Base-by-base conservation (phyloP, 2,888 invertebrate species). In the Blastobasis lacticolella region DNA sequence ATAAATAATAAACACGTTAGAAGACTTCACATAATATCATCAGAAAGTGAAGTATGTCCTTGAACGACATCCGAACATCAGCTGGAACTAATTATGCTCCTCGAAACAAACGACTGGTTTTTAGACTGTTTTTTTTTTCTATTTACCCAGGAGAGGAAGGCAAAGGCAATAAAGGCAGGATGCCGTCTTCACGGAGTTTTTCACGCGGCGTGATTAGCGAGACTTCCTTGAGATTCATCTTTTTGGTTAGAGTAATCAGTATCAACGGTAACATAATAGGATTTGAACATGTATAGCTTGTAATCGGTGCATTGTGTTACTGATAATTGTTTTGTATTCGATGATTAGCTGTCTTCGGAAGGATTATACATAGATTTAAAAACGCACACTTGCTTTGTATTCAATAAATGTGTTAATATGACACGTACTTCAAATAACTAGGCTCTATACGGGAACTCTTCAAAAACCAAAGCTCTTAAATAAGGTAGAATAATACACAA, bases 51-150 rank as follows among this genome's bases (percentile, higher is more conserved):
- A 72, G 74, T 71, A 62, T 64, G 82, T 71, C 85, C 87, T 86
- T 86, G 85, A 76, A 83, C 79, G 81, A 82, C 81, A 86, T 86
- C 85, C 83, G 81, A 23, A 73, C 71, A 73, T 75, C 77, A 76
- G 74, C 77, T 81, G 84, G 78, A 85, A 84, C 83, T 74, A 82
- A 87, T 87, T 74, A 73, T 66, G 63, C 70, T 72, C 55, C 61
- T 61, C 66, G 64, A 69, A 71, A 67, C 73, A 65, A 69, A 60
- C 56, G 65, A 54, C 44, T 63, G 45, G 8, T 42, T 36, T 49
- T 23, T 23, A 23, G 23, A 23, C 2, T 23, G 23, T 23, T 49
- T 49, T 63, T 60, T n/a, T 78, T 79, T 79, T 78, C 78, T 80
- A 78, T 80, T 79, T 79, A 66, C 64, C 62, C 66, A 75, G 72